phyloP scores from a whole-genome alignment of 2,797 vertebrate genomes.

The Coluber constrictor region DNA sequence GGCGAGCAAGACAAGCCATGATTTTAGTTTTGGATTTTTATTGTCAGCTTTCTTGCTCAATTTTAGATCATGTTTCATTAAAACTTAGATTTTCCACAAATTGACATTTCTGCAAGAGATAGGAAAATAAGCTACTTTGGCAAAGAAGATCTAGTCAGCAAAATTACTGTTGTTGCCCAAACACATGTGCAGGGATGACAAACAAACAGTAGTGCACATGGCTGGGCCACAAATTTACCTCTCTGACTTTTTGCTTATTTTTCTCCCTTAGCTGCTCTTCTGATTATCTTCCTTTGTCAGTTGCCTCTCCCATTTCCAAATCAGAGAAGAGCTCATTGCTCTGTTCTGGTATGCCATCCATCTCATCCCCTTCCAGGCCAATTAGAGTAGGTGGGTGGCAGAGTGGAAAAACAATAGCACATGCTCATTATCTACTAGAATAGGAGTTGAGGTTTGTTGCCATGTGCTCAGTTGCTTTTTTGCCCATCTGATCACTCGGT shows the following conservation, averaged over 20 bases:
- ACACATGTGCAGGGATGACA: background rate
- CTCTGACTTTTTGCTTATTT: background rate
- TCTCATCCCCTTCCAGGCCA: background rate
- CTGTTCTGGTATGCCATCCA: background rate
- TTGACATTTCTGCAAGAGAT: background rate
- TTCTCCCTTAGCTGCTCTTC: background rate
- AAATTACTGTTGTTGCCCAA: background rate
- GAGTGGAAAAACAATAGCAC: background rate
- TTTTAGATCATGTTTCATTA: background rate
- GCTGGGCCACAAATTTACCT: background rate
- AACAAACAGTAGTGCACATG: background rate
- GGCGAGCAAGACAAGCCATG: background rate
- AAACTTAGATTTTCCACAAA: background rate
- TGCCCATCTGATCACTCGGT: background rate
- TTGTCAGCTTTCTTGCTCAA: background rate
- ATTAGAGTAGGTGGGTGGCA: background rate
- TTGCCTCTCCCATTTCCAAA: background rate
- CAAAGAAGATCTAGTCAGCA: background rate
- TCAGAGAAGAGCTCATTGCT: background rate
- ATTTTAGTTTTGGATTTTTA: background rate
- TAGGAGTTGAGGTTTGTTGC: background rate
- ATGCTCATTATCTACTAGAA: background rate
- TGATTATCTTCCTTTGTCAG: background rate
- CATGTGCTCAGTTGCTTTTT: background rate
- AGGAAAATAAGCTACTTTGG: background rate